A percentile compares a stretch with the other conserved stretches of the same genome.
Conservation (phyloP, 2,113 vertebrate genomes). For the Chroicocephalus ridibundus region DNA sequence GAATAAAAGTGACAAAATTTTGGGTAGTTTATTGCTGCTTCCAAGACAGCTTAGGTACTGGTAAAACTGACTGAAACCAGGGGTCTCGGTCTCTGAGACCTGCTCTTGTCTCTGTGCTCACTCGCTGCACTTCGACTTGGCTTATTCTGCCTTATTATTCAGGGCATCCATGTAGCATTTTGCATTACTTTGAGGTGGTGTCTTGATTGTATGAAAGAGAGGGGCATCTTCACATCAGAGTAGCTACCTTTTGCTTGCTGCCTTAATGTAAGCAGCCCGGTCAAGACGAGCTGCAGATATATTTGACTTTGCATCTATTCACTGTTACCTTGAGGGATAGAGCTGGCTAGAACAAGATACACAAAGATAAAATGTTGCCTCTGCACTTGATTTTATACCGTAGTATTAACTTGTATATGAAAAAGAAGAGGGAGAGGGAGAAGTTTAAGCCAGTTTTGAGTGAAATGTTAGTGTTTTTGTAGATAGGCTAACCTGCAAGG, state of each 20-base stretch:
- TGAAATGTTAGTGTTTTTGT: not conserved
- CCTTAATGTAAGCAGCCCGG: not conserved
- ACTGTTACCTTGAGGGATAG: not conserved
- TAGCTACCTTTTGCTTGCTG: not conserved
- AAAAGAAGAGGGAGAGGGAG: not conserved
- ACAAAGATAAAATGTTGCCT: not conserved
- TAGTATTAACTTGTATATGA: not conserved
- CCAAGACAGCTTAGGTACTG: not conserved
- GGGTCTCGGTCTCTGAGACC: not conserved
- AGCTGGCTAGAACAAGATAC: not conserved
- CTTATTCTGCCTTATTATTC: not conserved
- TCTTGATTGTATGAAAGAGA: not conserved
- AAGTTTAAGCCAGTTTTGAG: not conserved
- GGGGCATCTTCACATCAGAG: not conserved
- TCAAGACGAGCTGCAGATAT: not conserved
- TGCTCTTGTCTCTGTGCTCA: not conserved
- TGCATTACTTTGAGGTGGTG: not conserved
- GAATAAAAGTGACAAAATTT: not conserved
- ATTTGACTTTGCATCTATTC: not conserved
- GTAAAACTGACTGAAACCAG: not conserved
- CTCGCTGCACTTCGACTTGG: accelerated
- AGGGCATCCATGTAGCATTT: not conserved
- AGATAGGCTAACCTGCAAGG: not conserved
- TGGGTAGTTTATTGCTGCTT: not conserved
- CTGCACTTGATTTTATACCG: not conserved